Conservation (phyloP, 2,113 vertebrate genomes). For the Datnioides undecimradiatus region DNA sequence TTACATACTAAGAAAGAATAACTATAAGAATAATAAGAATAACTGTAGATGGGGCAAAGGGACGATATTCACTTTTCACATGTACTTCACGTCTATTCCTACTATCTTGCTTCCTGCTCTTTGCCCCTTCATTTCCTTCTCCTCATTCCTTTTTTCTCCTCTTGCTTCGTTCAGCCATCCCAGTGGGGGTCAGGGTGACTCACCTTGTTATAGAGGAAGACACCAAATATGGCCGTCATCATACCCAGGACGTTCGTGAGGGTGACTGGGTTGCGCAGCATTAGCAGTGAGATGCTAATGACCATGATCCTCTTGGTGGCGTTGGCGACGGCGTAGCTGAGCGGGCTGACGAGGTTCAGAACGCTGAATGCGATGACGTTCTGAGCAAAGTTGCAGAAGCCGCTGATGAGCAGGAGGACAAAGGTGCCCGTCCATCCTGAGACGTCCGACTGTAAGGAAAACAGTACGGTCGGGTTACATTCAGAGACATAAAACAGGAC, state of each 20-base stretch:
- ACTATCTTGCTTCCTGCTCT: neutral
- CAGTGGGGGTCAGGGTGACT: neutral
- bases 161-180: too few species aligned
- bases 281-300: conserved; percentile 94
- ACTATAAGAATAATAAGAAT: neutral
- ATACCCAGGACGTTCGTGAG: conserved; percentile 94
- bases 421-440: conserved; percentile 90
- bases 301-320: conserved; percentile 99
- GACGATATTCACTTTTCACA: neutral
- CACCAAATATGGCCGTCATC: conserved; percentile 96
- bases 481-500: neutral
- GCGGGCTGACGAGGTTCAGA: conserved; percentile 94
- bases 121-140: neutral
- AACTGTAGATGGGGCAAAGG: neutral
- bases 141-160: neutral
- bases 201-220: conserved; percentile 98
- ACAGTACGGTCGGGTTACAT: neutral
- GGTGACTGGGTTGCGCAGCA: conserved; percentile 95
- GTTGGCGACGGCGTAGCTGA: conserved; percentile 97
- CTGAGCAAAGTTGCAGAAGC: conserved; percentile 98
- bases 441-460: conserved; percentile 81
- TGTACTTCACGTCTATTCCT: neutral
- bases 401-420: conserved; percentile 93
- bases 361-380: conserved; percentile 98
- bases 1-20: neutral